Base-by-base conservation (phyloP, 2,797 vertebrate genomes). In the Danio albolineatus region DNA sequence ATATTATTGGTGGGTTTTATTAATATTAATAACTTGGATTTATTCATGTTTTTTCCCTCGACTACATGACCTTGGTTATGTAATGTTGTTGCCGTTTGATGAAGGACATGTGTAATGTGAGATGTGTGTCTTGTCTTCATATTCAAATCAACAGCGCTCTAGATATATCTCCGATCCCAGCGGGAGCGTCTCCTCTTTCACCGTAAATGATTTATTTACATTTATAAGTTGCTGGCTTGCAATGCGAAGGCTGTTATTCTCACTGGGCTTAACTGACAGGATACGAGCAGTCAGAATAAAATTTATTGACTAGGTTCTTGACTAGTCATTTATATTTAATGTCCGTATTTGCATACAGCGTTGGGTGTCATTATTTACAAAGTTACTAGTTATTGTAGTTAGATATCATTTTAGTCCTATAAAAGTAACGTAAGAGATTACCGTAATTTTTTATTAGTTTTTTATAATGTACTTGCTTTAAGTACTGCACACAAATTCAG, bases 81-180 rank as follows among this genome's bases (percentile, higher is more conserved):
- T 17, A 51, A 69, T n/a, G 16, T 2, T 53, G 28, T 53, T 53
- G 9, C 1, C 28, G 41, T 36, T 16, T 44, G 73, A 44, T 76
- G 39, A 56, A 65, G 5, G 17, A 41, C 44, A 48, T 13, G 9
- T 53, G 36, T 53, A 69, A 69, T 39, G 28, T 69, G 66, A 51
- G 28, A 9, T 1, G 16, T 28, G 28, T 28, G 28, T 28, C 28
- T 9, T 53, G 66, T 53, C 48, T 70, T 70, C 16, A 17, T 53
- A 53, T 53, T 7, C 6, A 17, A 13, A 70, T 70, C n/a, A 70
- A 19, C 66, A 49, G 36, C 48, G 39, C 16, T 44, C 73, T 76
- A 28, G 60, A 56, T 36, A 36, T 44, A 28, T 41, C n/a, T 21
- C 59, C 10, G 28, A 49, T 60, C 14, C 6, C 41, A 8, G 41